Evolutionary conservation across 2,888 invertebrate species (phyloP).

Genomic region (Noctua janthina): DNA sequence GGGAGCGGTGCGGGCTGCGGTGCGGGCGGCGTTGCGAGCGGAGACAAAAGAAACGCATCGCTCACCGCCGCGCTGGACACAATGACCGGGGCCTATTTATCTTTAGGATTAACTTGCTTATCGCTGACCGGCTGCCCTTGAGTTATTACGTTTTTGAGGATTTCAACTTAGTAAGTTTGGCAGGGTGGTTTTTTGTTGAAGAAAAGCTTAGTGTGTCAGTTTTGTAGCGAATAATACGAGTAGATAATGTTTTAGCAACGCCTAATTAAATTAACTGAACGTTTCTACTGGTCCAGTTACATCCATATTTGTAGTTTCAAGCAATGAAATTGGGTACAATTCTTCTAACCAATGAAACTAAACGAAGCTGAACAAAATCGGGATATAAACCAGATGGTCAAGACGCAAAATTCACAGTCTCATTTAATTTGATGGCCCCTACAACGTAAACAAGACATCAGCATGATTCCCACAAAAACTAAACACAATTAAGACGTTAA

Average conservation of each 20-base stretch:
- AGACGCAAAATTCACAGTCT: not conserved
- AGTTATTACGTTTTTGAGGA: constrained; percentile 74
- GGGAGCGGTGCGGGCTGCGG: constrained; percentile 67
- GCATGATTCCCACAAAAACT: constrained; percentile 73
- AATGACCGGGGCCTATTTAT: constrained; percentile 87
- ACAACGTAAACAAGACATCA: constrained; percentile 38
- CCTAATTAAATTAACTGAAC: accelerated
- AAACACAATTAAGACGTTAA: constrained; percentile 87
- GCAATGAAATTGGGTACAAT: not conserved
- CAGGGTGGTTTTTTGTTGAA: constrained; percentile 11
- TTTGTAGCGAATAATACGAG: not conserved
- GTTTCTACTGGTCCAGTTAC: not conserved
- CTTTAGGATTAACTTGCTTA: constrained; percentile 89
- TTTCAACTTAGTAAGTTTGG: constrained; percentile 36
- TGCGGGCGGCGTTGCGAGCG: constrained; percentile 69
- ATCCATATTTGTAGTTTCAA: not conserved
- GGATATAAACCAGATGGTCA: not conserved
- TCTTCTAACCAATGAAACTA: not conserved
- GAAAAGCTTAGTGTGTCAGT: not conserved
- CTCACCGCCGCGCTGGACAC: constrained; percentile 83
- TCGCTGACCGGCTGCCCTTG: constrained; percentile 77
- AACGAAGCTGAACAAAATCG: not conserved
- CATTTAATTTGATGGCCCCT: too few species aligned
- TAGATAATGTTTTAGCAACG: not conserved
- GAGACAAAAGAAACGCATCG: constrained; percentile 90